A percentile compares a stretch with the other conserved stretches of the same genome.
Conservation (phyloP, 2,888 invertebrate species). For the Tetranychus piercei region DNA sequence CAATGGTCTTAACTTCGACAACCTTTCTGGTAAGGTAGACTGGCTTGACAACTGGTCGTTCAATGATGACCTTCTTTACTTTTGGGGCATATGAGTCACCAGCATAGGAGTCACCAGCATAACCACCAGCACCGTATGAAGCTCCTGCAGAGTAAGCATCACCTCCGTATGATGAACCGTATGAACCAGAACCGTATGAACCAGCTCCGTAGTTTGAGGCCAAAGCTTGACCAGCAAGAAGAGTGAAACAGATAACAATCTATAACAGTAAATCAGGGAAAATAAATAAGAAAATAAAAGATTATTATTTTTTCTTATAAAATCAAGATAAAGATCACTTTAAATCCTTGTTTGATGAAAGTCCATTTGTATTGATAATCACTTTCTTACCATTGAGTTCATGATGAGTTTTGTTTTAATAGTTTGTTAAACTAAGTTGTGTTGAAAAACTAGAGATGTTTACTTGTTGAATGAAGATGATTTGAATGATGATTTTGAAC, state of each 20-base stretch:
- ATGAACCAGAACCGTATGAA: too few relatives aligned
- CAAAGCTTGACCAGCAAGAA: background rate
- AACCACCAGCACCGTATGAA: background rate
- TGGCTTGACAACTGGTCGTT: background rate
- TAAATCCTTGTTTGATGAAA: background rate
- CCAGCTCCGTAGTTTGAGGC: background rate
- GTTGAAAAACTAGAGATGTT: background rate
- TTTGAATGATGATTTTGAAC: background rate
- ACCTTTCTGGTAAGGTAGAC: background rate
- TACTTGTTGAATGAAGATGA: background rate
- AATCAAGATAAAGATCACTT: background rate
- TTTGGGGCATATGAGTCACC: background rate
- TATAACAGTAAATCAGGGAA: background rate
- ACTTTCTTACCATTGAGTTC: slow-evolving; percentile 1
- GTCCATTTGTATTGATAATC: background rate
- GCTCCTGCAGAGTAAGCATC: background rate
- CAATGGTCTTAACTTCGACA: background rate
- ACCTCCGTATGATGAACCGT: background rate
- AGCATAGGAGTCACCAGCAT: background rate
- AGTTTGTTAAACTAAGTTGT: background rate
- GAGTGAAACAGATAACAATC: background rate
- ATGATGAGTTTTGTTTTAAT: background rate
- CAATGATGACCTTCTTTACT: slow-evolving; percentile 8
- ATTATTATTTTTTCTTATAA: background rate
- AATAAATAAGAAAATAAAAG: background rate